A percentile compares a stretch with the other conserved stretches of the same genome.
Evolutionary conservation across 2,888 invertebrate genomes (phyloP).

Genomic region (Galeruca laticollis): DNA sequence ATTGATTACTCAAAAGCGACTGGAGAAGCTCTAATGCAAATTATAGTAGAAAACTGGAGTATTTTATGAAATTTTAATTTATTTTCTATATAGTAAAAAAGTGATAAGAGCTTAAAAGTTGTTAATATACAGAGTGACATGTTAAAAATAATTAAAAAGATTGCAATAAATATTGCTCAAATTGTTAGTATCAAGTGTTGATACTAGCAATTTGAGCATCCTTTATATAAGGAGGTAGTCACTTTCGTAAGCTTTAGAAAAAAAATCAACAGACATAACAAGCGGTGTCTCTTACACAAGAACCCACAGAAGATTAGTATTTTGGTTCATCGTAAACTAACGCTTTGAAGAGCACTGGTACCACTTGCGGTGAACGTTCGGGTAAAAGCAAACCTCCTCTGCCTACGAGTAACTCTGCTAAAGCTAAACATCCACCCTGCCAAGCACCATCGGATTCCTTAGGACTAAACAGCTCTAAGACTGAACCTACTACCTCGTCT

Average conservation of each 20-base stretch:
- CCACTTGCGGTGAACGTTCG: slow-evolving; percentile 80
- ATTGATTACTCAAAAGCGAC: too few relatives aligned
- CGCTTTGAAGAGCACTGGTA: slow-evolving; percentile 84
- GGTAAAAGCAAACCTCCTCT: slow-evolving; percentile 91
- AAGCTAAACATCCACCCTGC: slow-evolving; percentile 95
- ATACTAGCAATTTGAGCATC: slow-evolving; percentile 86
- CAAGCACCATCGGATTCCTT: slow-evolving; percentile 88
- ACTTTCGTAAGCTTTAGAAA: slow-evolving; percentile 94
- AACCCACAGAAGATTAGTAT: slow-evolving; percentile 88
- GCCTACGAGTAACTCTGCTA: slow-evolving; percentile 90
- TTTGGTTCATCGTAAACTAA: slow-evolving; percentile 92
- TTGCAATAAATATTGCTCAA: too few relatives aligned
- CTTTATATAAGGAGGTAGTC: slow-evolving; percentile 82
- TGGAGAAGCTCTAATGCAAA: too few relatives aligned
- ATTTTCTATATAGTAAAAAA: too few relatives aligned
- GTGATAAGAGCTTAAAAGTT: too few relatives aligned
- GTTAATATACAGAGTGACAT: too few relatives aligned
- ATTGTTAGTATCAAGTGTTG: too few relatives aligned
- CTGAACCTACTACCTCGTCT: slow-evolving; percentile 92
- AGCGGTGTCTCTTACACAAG: slow-evolving; percentile 96
- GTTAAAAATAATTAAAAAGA: too few relatives aligned
- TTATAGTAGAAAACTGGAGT: too few relatives aligned
- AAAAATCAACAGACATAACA: slow-evolving; percentile 99
- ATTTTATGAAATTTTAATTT: too few relatives aligned
- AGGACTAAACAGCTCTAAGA: slow-evolving; percentile 77